phyloP scores from a whole-genome alignment of 2,888 invertebrate genomes.

The Cheilosia grossa region DNA sequence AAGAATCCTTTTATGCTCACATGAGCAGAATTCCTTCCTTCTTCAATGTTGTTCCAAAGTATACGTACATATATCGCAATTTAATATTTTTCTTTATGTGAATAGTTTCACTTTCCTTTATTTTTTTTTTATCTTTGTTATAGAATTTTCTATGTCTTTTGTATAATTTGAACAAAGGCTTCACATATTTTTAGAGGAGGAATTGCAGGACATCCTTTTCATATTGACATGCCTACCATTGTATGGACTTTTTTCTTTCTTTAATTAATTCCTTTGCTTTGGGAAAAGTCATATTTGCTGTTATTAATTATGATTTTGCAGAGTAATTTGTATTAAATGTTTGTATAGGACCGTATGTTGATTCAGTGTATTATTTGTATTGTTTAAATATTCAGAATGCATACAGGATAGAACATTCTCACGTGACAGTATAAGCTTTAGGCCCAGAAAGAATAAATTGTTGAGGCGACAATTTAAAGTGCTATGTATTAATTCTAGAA shows the following conservation, averaged over 20 bases:
- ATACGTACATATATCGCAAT: conserved; percentile 21
- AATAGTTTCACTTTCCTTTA: conserved; percentile 54
- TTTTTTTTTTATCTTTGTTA: conserved; percentile 54
- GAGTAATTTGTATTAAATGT: not conserved
- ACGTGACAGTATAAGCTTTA: not conserved
- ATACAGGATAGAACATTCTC: not conserved
- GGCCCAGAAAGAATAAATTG: not conserved
- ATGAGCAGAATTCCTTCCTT: conserved; percentile 64
- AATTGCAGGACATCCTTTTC: conserved; percentile 30
- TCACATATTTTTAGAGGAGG: conserved; percentile 34
- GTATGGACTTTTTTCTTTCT: conserved; percentile 21
- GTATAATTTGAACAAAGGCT: conserved; percentile 69
- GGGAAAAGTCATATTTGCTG: conserved; percentile 35
- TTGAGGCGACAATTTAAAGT: not conserved
- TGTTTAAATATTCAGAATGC: not conserved
- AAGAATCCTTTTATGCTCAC: conserved; percentile 56
- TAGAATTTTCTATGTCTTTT: conserved; percentile 61
- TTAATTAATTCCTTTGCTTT: conserved; percentile 51
- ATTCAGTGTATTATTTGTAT: not conserved
- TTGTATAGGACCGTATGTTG: not conserved
- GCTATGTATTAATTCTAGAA: no score
- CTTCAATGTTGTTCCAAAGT: conserved; percentile 36
- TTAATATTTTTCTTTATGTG: conserved; percentile 61
- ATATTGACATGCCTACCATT: conserved; percentile 60
- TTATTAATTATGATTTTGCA: conserved; percentile 62